phyloP scores from a whole-genome alignment of 1,140 invertebrate genomes.

The Pseudomyrmex dendroicus region DNA sequence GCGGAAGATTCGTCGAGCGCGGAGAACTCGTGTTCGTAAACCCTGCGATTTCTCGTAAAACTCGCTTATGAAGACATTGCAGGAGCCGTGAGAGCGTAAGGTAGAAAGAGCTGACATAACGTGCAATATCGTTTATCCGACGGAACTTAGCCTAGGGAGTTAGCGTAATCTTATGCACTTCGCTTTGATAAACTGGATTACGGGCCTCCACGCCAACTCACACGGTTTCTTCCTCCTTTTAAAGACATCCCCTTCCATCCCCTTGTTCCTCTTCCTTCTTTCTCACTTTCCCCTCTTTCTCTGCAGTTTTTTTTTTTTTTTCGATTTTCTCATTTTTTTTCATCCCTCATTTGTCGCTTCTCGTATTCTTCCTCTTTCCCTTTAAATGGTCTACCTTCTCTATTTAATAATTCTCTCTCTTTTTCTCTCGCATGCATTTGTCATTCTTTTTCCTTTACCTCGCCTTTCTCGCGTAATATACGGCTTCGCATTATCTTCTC shows the following conservation, averaged over 20 bases:
- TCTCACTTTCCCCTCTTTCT: slow-evolving; percentile 1
- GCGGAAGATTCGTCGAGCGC: not conserved
- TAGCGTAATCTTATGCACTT: slow-evolving; percentile 78
- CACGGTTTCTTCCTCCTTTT: slow-evolving; percentile 8
- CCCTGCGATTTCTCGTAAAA: slow-evolving; percentile 46
- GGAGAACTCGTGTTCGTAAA: not conserved
- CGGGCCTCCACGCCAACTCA: slow-evolving; percentile 45
- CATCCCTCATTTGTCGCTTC: slow-evolving; percentile 9
- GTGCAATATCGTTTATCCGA: slow-evolving; percentile 76
- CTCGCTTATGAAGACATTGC: slow-evolving; percentile 45
- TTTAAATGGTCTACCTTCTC: not conserved
- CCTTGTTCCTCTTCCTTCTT: not conserved
- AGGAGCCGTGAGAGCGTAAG: slow-evolving; percentile 34
- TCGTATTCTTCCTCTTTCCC: not conserved
- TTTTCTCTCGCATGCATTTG: too few relatives aligned
- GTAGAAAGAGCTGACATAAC: slow-evolving; percentile 66
- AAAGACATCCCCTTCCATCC: not conserved
- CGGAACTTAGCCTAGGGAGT: slow-evolving; percentile 71
- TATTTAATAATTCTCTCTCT: not conserved
- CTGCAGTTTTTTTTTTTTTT: not conserved
- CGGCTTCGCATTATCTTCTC: slow-evolving; percentile 61
- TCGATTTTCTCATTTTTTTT: not conserved
- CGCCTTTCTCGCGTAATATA: not conserved
- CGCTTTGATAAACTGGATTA: slow-evolving; percentile 77
- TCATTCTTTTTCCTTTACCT: not conserved